These are phyloP conservation scores for Schmidtea mediterranea DNA, from an alignment of 1,140 invertebrate genomes.

Conservation along the genomic window DNA sequence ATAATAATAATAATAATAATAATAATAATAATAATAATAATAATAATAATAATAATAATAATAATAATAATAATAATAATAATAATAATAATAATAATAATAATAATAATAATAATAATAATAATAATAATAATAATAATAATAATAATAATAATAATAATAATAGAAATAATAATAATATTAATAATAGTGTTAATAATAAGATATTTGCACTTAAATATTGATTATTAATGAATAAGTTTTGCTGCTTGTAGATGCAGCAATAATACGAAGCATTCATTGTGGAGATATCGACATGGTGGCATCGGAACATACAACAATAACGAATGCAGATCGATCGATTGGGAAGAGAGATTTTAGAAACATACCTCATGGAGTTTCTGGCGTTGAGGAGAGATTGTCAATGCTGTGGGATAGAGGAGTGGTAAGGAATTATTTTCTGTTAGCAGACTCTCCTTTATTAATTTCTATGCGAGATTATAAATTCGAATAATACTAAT, in stretches of 20 bases:
- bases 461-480: no score
- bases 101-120: no score
- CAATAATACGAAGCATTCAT: no score
- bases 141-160: not conserved
- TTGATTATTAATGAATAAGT: not conserved
- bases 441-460: no score
- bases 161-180: not conserved
- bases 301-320: conserved; percentile 75
- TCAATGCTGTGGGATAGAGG: conserved; percentile 76
- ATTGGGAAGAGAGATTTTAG: conserved; percentile 55
- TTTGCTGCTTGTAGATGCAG: no score
- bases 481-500: no score
- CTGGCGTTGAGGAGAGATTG: conserved; percentile 78
- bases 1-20: no score
- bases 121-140: not conserved
- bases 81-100: no score
- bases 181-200: no score
- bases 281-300: conserved; percentile 50
- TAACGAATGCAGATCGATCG: conserved; percentile 56
- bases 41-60: no score
- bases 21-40: no score
- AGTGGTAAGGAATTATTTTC: conserved; percentile 30
- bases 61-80: no score
- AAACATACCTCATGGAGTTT: conserved; percentile 81
- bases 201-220: not conserved